Evolutionary conservation across 2,888 invertebrate species (phyloP).

Genomic region (Heliconius erato): DNA sequence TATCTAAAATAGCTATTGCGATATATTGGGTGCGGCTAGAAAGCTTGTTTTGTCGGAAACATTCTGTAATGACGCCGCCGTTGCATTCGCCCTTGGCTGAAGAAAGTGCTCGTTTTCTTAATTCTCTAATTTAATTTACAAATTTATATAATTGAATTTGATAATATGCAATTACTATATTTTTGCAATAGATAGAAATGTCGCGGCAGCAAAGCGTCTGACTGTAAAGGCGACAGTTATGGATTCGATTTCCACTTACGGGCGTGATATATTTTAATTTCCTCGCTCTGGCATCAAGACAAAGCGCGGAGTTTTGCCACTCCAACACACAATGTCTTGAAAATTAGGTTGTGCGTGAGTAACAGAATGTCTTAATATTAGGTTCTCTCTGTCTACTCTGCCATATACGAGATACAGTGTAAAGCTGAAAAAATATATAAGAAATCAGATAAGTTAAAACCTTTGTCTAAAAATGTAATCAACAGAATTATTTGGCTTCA

Average conservation of each 20-base stretch:
- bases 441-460: neutral
- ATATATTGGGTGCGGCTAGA: conserved; percentile 40
- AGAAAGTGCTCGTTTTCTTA: conserved; percentile 39
- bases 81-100: conserved; percentile 38
- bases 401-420: too few relatives aligned
- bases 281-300: too few relatives aligned
- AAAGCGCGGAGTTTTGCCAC: too few relatives aligned
- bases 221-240: neutral
- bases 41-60: conserved; percentile 33
- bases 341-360: too few relatives aligned
- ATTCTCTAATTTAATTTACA: neutral
- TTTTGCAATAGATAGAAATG: neutral
- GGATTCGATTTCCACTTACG: neutral
- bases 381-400: too few relatives aligned
- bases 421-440: neutral
- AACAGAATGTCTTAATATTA: too few relatives aligned
- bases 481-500: neutral
- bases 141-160: neutral
- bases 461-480: neutral
- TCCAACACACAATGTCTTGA: too few relatives aligned
- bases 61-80: conserved; percentile 11
- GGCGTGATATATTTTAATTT: neutral
- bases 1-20: conserved; percentile 41
- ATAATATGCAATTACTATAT: neutral
- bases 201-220: too few relatives aligned